Evolutionary conservation across 2,888 invertebrate species (phyloP), one percentile per base, ranked within the genome.

Genomic region (Drosophila phalerata): DNA sequence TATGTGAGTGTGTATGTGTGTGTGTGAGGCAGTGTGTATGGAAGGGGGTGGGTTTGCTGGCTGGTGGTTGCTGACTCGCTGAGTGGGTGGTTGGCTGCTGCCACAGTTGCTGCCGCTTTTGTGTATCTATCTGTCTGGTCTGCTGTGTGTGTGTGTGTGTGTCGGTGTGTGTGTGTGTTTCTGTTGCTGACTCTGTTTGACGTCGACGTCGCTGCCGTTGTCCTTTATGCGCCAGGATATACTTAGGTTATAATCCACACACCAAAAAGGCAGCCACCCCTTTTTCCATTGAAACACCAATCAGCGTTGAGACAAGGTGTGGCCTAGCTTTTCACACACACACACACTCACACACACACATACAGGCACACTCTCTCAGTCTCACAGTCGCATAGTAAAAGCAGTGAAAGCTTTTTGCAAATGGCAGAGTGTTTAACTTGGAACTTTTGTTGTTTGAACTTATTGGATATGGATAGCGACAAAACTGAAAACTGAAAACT

Each of bases 231-330:
- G 77, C 73, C 86, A 83, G 85, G 89, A 87, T 83, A 81, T 79
- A 81, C 81, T 85, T 88, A 83, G 84, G 81, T 77, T 86, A 90
- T 91, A 91, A 90, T 90, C 91, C 89, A 72, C 84, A 72, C 84
- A 85, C 82, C 79, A 78, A 81, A 64, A 65, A 73, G 69, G 68
- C 76, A 77, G 55, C 86, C 91, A 90, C 91, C 89, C 91, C 88
- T 90, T 90, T 90, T 89, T 89, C 84, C 87, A 89, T 81, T 77
- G 72, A 79, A 79, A 77, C 86, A 88, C 92, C 92, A 92, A 92
- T 92, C 91, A 92, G 90, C 88, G 81, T 80, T 85, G 85, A 91
- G 91, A 81, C 88, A 90, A 90, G 92, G 92, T 92, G 90, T 90
- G 90, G 90, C 90, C 89, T 82, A 72, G 47, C 70, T 51, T n/a